Conservation (phyloP, 92 coral and sea anemone species). For the Epizoanthus stellaris region DNA sequence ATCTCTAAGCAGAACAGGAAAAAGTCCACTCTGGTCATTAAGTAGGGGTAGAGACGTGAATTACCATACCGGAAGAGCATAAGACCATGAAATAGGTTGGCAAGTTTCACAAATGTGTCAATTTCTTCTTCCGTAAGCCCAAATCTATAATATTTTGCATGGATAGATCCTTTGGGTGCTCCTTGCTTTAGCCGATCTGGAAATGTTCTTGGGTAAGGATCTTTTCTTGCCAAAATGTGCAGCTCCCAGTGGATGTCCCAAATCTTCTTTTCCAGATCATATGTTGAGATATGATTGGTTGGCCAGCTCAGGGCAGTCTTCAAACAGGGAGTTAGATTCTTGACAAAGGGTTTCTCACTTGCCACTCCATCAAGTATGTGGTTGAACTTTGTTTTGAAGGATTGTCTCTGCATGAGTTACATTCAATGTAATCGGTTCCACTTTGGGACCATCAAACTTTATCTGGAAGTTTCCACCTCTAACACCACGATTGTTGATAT, state of each 20-base stretch:
- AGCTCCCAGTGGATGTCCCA: constrained; percentile 46
- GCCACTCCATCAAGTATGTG: constrained; percentile 54
- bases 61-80: constrained; percentile 50
- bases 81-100: constrained; percentile 42
- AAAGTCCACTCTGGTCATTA: constrained; percentile 55
- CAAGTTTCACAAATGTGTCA: constrained; percentile 30
- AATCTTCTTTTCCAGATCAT: constrained; percentile 39
- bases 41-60: constrained; percentile 41
- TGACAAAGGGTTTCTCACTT: constrained; percentile 17
- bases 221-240: constrained; percentile 30
- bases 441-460: constrained; percentile 45
- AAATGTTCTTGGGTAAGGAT: constrained; percentile 32
- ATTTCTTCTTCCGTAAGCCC: constrained; percentile 40
- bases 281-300: constrained; percentile 22
- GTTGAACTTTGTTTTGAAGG: constrained; percentile 15
- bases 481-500: constrained; percentile 54
- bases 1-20: constrained; percentile 40
- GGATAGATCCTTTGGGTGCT: neutral
- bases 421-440: constrained; percentile 45
- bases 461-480: constrained; percentile 54
- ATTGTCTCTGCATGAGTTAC: constrained; percentile 21
- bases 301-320: constrained; percentile 40
- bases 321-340: neutral
- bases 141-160: constrained; percentile 37
- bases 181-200: neutral